Evolutionary conservation across 1,140 invertebrate genomes (phyloP).

Genomic region (Leptinotarsa defecta): DNA sequence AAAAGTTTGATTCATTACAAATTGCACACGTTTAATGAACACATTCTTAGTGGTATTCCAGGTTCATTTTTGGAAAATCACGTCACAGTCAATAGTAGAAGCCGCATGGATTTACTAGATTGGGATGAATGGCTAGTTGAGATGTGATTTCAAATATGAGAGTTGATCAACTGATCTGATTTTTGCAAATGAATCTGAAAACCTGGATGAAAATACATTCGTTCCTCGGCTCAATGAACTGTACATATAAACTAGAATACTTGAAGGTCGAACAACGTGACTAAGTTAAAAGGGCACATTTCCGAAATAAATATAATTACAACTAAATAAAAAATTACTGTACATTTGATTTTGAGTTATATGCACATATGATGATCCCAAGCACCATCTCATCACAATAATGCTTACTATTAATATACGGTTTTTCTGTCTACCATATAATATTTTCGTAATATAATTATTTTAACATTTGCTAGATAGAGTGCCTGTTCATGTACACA

Average conservation of each 20-base stretch:
- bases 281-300: conserved; percentile 1
- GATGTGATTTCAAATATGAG: too few relatives aligned
- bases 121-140: too few relatives aligned
- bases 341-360: conserved; percentile 34
- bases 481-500: not conserved
- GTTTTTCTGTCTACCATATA: conserved; percentile 50
- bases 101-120: too few relatives aligned
- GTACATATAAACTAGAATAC: not conserved
- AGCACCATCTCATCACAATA: conserved; percentile 54
- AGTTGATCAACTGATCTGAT: not conserved
- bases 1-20: conserved; percentile 15
- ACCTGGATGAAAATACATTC: not conserved
- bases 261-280: not conserved
- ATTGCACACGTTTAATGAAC: conserved; percentile 17
- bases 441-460: conserved; percentile 43
- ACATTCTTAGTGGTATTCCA: conserved; percentile 6
- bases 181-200: conserved; percentile 1
- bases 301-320: conserved; percentile 10
- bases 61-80: not conserved
- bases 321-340: conserved; percentile 20
- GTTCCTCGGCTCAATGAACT: not conserved
- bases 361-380: conserved; percentile 39
- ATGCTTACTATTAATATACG: conserved; percentile 51
- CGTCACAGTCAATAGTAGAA: too few relatives aligned
- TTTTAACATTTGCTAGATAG: conserved; percentile 26